Conservation (phyloP, 1,140 invertebrate species). For the Macrosteles quadrilineatus region DNA sequence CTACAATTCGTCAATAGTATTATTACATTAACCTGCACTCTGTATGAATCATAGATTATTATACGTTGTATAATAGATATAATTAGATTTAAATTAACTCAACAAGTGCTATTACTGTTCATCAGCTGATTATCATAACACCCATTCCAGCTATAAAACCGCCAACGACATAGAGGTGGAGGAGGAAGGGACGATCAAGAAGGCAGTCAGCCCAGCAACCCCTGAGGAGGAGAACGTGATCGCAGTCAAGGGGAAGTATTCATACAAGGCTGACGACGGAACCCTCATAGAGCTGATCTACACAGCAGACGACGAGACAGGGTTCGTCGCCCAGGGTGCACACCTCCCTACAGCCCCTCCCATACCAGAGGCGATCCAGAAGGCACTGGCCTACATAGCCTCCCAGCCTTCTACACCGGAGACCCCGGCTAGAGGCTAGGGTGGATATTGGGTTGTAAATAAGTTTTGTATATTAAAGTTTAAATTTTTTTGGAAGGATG, state of each 20-base stretch:
- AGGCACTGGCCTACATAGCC: constrained; percentile 65
- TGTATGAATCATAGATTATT: no score
- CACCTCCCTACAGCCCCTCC: constrained; percentile 47
- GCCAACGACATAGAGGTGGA: constrained; percentile 81
- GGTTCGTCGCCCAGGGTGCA: constrained; percentile 55
- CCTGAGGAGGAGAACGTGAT: constrained; percentile 54
- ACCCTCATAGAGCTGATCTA: constrained; percentile 67
- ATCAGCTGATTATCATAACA: no score
- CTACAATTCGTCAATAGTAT: no score
- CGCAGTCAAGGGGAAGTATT: constrained; percentile 68
- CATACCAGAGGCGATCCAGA: constrained; percentile 59
- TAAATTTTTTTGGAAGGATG: background rate
- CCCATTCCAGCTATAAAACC: constrained; percentile 85
- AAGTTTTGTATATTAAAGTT: background rate
- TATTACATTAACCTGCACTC: no score
- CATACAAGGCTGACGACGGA: constrained; percentile 74
- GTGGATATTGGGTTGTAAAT: background rate
- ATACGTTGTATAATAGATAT: no score
- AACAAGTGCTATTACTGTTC: no score
- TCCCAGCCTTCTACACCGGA: constrained; percentile 38
- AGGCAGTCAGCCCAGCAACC: constrained; percentile 64
- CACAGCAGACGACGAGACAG: constrained; percentile 70
- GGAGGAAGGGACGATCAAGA: constrained; percentile 67
- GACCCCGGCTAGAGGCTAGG: background rate
- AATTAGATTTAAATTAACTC: no score